Base-by-base conservation (phyloP, 2,888 invertebrate genomes). In the Nomada ferruginata region DNA sequence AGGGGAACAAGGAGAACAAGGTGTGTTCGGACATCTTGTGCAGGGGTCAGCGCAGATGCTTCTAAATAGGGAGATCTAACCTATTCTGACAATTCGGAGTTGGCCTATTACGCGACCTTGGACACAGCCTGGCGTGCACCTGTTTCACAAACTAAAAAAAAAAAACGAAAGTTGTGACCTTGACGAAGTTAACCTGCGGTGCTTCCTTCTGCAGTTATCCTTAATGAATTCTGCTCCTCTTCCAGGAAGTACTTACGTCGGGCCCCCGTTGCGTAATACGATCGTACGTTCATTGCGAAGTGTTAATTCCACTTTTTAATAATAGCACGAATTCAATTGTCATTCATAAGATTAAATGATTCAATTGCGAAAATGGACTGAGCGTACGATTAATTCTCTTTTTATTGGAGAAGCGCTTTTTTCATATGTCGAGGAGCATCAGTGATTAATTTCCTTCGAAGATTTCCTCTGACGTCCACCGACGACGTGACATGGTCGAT, bases 71-170 rank as follows among this genome's bases (percentile, higher is more conserved):
- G 11, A 20, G 4, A 26, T 55, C 82, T 52, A 69, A 29, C 66
- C 59, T 69, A 63, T 55, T 66, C 57, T 42, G 15, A 53, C 7
- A 20, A 42, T 60, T 50, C 66, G 23, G 23, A 42, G n/a, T 29
- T 50, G 66, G 23, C 55, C 75, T 75, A 75, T 84, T 77, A 82
- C 53, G 59, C 9, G 83, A 76, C 89, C 89, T 89, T 88, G 85
- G 79, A 69, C 82, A 86, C 79, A 76, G 84, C 81, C 85, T 85
- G 84, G 79, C 79, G 73, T 85, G 82, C 89, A 89, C 89, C 89
- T 89, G 89, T 88, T 89, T 82, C 75, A 55, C 76, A 73, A 57
- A 73, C 7, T 7, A 88, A 87, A 88, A 15, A 10, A 20, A 20
- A 47, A 47, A 15, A 47, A 47, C 75, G 76, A 74, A 47, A 61